These are phyloP conservation scores for Ditylenchus weischeri DNA, from an alignment of 2,888 invertebrate genomes.

Conservation along the genomic window DNA sequence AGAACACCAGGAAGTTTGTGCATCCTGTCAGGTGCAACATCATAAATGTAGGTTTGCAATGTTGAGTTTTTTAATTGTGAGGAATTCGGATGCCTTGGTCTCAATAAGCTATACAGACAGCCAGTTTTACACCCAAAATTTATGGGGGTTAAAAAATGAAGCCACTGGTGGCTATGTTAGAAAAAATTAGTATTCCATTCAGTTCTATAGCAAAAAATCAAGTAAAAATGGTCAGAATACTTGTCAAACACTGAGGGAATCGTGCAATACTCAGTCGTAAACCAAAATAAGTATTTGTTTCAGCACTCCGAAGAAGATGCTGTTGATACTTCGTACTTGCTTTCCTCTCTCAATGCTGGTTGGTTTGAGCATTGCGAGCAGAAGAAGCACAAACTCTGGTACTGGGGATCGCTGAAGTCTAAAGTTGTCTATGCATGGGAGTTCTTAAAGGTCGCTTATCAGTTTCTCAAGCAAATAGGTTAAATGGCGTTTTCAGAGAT, in stretches of 20 bases:
- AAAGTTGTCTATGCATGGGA: slow-evolving; percentile 54
- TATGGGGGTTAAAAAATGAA: too few relatives aligned
- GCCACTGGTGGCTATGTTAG: too few relatives aligned
- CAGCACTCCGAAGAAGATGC: slow-evolving; percentile 11
- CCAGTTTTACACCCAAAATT: too few relatives aligned
- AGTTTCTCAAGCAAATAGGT: background rate
- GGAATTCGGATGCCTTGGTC: background rate
- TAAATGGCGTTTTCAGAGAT: slow-evolving; percentile 25
- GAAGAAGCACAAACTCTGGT: slow-evolving; percentile 51
- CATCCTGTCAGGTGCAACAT: slow-evolving; percentile 30
- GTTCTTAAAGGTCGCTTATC: slow-evolving; percentile 44
- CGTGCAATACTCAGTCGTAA: background rate
- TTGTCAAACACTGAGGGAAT: background rate
- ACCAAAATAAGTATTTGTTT: background rate
- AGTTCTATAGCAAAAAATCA: background rate
- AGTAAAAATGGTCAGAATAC: background rate
- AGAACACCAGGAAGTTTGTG: slow-evolving; percentile 36
- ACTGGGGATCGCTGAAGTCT: slow-evolving; percentile 43
- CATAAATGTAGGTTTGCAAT: slow-evolving; percentile 10
- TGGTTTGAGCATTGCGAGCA: slow-evolving; percentile 55
- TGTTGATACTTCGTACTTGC: slow-evolving; percentile 29
- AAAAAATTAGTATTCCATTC: background rate
- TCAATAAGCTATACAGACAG: too few relatives aligned
- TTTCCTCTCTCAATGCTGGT: slow-evolving; percentile 47
- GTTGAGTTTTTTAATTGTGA: background rate